Conservation (phyloP, 2,797 vertebrate genomes). For the Fringilla coelebs region DNA sequence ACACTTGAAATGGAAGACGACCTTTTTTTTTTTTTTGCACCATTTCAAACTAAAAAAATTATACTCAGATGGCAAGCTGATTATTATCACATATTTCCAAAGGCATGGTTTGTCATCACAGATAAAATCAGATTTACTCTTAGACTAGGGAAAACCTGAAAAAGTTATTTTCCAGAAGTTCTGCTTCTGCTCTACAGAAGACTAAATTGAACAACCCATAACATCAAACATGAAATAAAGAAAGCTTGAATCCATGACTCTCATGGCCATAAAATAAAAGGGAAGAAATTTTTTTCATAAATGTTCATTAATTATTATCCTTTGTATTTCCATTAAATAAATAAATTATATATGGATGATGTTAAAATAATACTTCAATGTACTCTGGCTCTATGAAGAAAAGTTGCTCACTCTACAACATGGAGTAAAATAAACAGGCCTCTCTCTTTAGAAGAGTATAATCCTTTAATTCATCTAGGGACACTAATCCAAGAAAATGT, state of each 20-base stretch:
- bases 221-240: not conserved
- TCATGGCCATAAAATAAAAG: not conserved
- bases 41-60: not conserved
- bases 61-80: constrained; percentile 11
- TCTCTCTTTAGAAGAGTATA: not conserved
- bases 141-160: not conserved
- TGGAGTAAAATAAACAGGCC: not conserved
- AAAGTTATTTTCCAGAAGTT: not conserved
- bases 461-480: not conserved
- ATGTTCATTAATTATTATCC: not conserved
- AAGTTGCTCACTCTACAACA: not conserved
- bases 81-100: constrained; percentile 27
- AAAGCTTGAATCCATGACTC: not conserved
- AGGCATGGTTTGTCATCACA: constrained; percentile 13
- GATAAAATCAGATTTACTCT: not conserved
- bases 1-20: constrained; percentile 30
- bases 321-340: not conserved
- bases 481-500: not conserved
- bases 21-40: not conserved
- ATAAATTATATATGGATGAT: not conserved
- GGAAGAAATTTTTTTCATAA: not conserved
- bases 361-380: not conserved
- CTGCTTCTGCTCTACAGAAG: not conserved
- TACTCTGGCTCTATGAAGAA: not conserved
- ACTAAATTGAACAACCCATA: not conserved